A percentile compares a stretch with the other conserved stretches of the same genome.
These are phyloP conservation scores for Sebastes steindachneri DNA, from an alignment of 2,797 vertebrate species.

Conservation along the genomic window DNA sequence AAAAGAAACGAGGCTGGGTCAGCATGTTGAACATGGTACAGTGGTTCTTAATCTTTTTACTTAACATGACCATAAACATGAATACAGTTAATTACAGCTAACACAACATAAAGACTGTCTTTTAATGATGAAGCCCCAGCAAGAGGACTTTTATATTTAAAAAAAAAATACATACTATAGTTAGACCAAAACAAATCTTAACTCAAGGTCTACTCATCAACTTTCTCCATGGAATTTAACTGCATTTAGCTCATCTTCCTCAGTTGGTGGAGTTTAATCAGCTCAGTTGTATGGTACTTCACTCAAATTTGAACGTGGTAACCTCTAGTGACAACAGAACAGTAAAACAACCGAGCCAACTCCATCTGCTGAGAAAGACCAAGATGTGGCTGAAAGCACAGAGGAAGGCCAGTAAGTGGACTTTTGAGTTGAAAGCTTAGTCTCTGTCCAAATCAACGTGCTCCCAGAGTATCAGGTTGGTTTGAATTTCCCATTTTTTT, in stretches of 20 bases:
- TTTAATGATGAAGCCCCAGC: background rate
- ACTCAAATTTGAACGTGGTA: too few relatives aligned
- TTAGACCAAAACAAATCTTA: too few relatives aligned
- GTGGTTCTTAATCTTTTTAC: background rate
- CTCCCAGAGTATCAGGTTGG: too few relatives aligned
- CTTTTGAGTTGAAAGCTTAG: background rate
- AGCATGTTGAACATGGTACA: background rate
- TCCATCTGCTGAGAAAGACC: background rate
- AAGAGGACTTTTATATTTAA: too few relatives aligned
- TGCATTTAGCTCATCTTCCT: too few relatives aligned
- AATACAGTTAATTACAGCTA: slow-evolving; percentile 28
- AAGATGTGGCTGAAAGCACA: background rate
- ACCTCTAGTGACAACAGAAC: background rate
- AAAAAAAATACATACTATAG: too few relatives aligned
- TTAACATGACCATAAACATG: background rate
- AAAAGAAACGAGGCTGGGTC: background rate
- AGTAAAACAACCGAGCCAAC: background rate
- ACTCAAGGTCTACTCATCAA: too few relatives aligned
- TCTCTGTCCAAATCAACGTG: too few relatives aligned
- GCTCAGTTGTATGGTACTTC: background rate
- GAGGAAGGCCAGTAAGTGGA: background rate
- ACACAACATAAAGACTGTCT: background rate
- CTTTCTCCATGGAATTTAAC: too few relatives aligned
- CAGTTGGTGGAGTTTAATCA: too few relatives aligned
- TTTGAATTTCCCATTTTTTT: background rate